Percentiles rank a stretch among this genome's conserved stretches.
Evolutionary conservation across 2,888 invertebrate genomes (phyloP).

Genomic region (Cryptosula pallasiana): DNA sequence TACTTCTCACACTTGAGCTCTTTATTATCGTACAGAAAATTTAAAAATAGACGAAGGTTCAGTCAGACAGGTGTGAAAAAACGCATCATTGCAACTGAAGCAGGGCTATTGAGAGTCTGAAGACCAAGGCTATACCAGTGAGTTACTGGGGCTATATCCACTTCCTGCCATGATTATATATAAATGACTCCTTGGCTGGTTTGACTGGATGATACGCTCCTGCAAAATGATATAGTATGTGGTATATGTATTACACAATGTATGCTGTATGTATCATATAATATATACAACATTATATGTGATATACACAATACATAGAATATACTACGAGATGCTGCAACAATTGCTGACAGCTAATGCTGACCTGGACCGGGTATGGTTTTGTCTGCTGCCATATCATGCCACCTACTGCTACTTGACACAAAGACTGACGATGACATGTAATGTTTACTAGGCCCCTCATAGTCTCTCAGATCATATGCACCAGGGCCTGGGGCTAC

Average conservation of each 20-base stretch:
- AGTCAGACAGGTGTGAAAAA: too few relatives aligned
- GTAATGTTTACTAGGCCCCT: conserved; percentile 46
- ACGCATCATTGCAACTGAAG: too few relatives aligned
- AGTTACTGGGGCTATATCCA: conserved; percentile 48
- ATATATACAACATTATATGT: too few relatives aligned
- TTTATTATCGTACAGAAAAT: too few relatives aligned
- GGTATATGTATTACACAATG: too few relatives aligned
- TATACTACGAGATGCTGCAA: neutral
- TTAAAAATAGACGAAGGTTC: too few relatives aligned
- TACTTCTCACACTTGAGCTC: too few relatives aligned
- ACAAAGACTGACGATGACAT: conserved; percentile 52
- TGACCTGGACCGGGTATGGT: conserved; percentile 47
- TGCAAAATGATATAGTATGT: too few relatives aligned
- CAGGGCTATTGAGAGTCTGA: too few relatives aligned
- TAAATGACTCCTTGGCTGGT: conserved; percentile 45
- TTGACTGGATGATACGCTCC: conserved; percentile 45
- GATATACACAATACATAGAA: too few relatives aligned
- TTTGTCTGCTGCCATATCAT: conserved; percentile 30
- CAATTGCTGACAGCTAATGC: conserved; percentile 24
- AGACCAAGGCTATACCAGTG: neutral
- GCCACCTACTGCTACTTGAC: conserved; percentile 49
- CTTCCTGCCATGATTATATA: conserved; percentile 45
- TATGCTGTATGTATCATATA: too few relatives aligned
- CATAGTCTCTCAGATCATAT: conserved; percentile 46
- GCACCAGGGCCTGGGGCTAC: conserved; percentile 48